These are phyloP conservation scores for Drosophila saltans DNA, from an alignment of 1,140 invertebrate genomes.

Conservation along the genomic window DNA sequence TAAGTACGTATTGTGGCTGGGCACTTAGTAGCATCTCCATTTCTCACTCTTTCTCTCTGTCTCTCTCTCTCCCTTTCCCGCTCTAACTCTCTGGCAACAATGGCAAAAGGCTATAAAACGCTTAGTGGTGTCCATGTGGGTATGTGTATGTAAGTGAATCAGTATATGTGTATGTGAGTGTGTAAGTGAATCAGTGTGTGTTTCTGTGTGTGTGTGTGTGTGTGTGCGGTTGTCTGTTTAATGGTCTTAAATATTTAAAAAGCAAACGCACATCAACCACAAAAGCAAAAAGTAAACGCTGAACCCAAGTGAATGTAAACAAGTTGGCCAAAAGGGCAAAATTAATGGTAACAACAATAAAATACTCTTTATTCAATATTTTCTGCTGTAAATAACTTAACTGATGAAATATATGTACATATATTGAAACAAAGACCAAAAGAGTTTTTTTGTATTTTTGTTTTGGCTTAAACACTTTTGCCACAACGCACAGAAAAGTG, in stretches of 20 bases:
- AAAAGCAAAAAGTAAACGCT: slow-evolving; percentile 49
- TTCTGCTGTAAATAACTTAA: neutral
- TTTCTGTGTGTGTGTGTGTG: slow-evolving; percentile 3
- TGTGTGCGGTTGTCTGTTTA: slow-evolving; percentile 52
- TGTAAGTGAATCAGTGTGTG: slow-evolving; percentile 28
- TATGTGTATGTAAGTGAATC: slow-evolving; percentile 27
- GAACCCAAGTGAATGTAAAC: slow-evolving; percentile 24
- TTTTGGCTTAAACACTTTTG: too few species aligned
- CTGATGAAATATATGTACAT: neutral
- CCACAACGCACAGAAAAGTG: too few species aligned
- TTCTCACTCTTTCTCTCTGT: neutral
- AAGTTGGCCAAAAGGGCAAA: slow-evolving; percentile 8
- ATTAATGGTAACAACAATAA: slow-evolving; percentile 9
- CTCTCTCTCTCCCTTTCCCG: neutral
- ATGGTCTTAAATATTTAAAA: slow-evolving; percentile 74
- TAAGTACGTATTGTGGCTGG: slow-evolving; percentile 16
- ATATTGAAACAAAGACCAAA: neutral
- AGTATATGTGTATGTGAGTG: neutral
- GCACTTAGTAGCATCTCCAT: slow-evolving; percentile 24
- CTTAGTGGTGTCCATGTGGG: slow-evolving; percentile 36
- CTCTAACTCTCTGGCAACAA: slow-evolving; percentile 40
- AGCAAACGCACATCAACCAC: slow-evolving; percentile 50
- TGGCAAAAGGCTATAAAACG: slow-evolving; percentile 56
- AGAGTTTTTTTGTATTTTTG: neutral
- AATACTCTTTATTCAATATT: slow-evolving; percentile 27